phyloP scores from a whole-genome alignment of 2,888 invertebrate genomes.

The Auanema sp. region DNA sequence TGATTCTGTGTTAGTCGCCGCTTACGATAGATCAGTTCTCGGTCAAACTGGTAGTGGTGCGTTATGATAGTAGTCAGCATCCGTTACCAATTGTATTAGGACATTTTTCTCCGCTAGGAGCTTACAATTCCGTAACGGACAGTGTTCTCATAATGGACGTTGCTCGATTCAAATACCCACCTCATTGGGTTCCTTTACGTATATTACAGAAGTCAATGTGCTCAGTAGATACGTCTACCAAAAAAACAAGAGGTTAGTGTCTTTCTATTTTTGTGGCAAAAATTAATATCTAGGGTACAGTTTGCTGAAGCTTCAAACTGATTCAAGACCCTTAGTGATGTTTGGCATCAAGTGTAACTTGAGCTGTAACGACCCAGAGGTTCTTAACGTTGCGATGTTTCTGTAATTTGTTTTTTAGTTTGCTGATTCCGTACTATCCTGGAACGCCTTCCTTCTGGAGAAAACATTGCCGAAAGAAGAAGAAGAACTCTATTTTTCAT shows the following conservation, averaged over 20 bases:
- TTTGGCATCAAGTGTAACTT: slow-evolving; percentile 47
- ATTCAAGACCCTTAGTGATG: slow-evolving; percentile 46
- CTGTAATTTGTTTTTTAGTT: slow-evolving; percentile 27
- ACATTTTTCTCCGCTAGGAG: slow-evolving; percentile 66
- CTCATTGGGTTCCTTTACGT: slow-evolving; percentile 65
- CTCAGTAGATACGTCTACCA: slow-evolving; percentile 59
- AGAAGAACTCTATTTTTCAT: slow-evolving; percentile 37
- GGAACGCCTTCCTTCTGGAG: slow-evolving; percentile 41
- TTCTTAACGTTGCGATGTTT: slow-evolving; percentile 5
- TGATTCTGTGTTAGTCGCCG: slow-evolving; percentile 59
- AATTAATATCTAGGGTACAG: slow-evolving; percentile 24
- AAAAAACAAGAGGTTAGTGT: slow-evolving; percentile 39
- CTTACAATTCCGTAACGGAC: slow-evolving; percentile 64
- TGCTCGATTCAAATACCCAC: slow-evolving; percentile 66
- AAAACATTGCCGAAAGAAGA: slow-evolving; percentile 30
- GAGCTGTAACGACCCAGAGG: slow-evolving; percentile 38
- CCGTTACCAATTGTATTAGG: slow-evolving; percentile 12
- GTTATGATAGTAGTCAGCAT: slow-evolving; percentile 12
- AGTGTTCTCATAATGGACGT: slow-evolving; percentile 65
- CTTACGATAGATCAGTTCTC: slow-evolving; percentile 63
- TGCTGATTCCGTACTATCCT: slow-evolving; percentile 34
- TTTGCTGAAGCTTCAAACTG: slow-evolving; percentile 23
- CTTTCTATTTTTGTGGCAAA: slow-evolving; percentile 58
- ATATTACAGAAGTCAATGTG: slow-evolving; percentile 64
- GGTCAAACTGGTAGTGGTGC: slow-evolving; percentile 65